Conservation (phyloP, 2,113 vertebrate genomes). For the Oncorhynchus clarkii region DNA sequence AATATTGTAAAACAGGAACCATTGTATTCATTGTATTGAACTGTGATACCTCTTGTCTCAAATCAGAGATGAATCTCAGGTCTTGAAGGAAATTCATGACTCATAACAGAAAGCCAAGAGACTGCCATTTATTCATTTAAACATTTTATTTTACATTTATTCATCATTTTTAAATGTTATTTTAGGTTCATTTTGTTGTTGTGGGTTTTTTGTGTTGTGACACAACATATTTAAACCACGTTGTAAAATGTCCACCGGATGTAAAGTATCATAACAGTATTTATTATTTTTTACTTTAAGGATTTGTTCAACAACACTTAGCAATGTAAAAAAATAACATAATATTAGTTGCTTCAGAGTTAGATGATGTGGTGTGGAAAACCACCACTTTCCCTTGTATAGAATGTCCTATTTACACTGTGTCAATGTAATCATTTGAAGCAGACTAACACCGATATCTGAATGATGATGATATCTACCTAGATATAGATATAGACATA, state of each 20-base stretch:
- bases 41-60: slow-evolving; percentile 54
- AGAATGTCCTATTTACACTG: no score
- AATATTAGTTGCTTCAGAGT: no score
- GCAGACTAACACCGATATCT: no score
- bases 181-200: background rate
- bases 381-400: no score
- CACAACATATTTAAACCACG: slow-evolving; percentile 44
- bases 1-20: background rate
- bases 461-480: no score
- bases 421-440: no score
- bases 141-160: background rate
- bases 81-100: slow-evolving; percentile 46
- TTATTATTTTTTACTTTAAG: no score
- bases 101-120: slow-evolving; percentile 30
- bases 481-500: no score
- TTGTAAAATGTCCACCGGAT: slow-evolving; percentile 27
- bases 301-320: no score
- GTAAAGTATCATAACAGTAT: slow-evolving; percentile 34
- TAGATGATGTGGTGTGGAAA: no score
- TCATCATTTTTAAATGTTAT: slow-evolving; percentile 37
- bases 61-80: slow-evolving; percentile 66
- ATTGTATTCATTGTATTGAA: slow-evolving; percentile 8
- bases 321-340: no score
- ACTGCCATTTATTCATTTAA: slow-evolving; percentile 40
- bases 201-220: slow-evolving; percentile 26